These are phyloP conservation scores for Eupithecia insigniata DNA, from an alignment of 2,888 invertebrate genomes.

Conservation along the genomic window DNA sequence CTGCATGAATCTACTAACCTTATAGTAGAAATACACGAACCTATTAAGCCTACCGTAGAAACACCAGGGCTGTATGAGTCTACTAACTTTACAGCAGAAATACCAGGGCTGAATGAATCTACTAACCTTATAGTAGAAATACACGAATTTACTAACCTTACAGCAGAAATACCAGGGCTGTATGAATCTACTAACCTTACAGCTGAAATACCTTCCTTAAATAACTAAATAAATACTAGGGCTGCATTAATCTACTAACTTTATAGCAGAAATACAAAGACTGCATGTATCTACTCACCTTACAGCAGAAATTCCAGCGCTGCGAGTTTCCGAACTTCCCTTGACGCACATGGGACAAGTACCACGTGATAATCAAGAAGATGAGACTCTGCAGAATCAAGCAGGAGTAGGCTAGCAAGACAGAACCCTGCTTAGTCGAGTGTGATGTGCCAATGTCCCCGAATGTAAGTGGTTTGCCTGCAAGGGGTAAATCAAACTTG, in stretches of 20 bases:
- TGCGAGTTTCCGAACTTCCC: constrained; percentile 88
- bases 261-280: constrained; percentile 83
- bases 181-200: too few species aligned
- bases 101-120: too few species aligned
- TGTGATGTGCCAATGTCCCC: constrained; percentile 39
- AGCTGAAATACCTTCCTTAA: too few species aligned
- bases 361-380: constrained; percentile 53
- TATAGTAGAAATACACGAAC: too few species aligned
- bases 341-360: constrained; percentile 73
- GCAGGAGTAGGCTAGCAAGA: constrained; percentile 42
- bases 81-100: too few species aligned
- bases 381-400: constrained; percentile 65
- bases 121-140: too few species aligned
- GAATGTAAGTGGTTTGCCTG: not conserved
- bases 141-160: too few species aligned
- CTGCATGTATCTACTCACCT: constrained; percentile 68
- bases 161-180: too few species aligned
- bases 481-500: not conserved
- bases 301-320: constrained; percentile 86
- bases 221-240: too few species aligned
- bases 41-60: too few species aligned
- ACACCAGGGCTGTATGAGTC: too few species aligned
- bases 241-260: constrained; percentile 66
- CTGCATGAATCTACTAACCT: too few species aligned
- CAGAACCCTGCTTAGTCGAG: constrained; percentile 32